Conservation (phyloP, 2,888 invertebrate genomes). For the Scaptomyza flava region DNA sequence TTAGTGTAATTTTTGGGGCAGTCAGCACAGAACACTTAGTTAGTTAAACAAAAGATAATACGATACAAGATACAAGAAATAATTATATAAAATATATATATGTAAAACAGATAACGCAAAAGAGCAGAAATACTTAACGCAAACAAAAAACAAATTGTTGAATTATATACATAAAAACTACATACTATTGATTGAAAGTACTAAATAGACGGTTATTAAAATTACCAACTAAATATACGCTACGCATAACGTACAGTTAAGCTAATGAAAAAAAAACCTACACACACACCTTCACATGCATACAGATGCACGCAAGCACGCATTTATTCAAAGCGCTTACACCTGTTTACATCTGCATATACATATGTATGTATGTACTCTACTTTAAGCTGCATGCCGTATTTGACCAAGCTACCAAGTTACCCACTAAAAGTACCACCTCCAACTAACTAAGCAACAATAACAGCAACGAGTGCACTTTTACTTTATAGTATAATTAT, state of each 20-base stretch:
- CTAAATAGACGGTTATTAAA: slow-evolving; percentile 28
- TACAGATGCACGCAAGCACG: slow-evolving; percentile 33
- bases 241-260: slow-evolving; percentile 57
- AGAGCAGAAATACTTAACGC: slow-evolving; percentile 68
- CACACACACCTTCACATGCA: slow-evolving; percentile 1
- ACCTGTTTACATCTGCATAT: slow-evolving; percentile 10
- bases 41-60: slow-evolving; percentile 30
- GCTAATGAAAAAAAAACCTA: slow-evolving; percentile 16
- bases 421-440: slow-evolving; percentile 61
- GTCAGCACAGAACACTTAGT: slow-evolving; percentile 38
- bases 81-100: slow-evolving; percentile 1
- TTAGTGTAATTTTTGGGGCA: slow-evolving; percentile 62
- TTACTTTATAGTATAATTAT: slow-evolving; percentile 25
- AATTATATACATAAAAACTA: slow-evolving; percentile 48
- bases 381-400: slow-evolving; percentile 39
- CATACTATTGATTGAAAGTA: slow-evolving; percentile 23
- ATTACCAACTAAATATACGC: slow-evolving; percentile 26
- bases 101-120: slow-evolving; percentile 36
- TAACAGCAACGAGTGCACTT: slow-evolving; percentile 42
- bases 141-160: slow-evolving; percentile 62
- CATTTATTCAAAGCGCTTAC: slow-evolving; percentile 47
- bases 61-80: slow-evolving; percentile 2
- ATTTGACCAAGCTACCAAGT: slow-evolving; percentile 74
- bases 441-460: slow-evolving; percentile 11
- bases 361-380: slow-evolving; percentile 11